Evolutionary conservation across 2,113 vertebrate genomes (phyloP).

Genomic region (Sylvicapra grimmia): DNA sequence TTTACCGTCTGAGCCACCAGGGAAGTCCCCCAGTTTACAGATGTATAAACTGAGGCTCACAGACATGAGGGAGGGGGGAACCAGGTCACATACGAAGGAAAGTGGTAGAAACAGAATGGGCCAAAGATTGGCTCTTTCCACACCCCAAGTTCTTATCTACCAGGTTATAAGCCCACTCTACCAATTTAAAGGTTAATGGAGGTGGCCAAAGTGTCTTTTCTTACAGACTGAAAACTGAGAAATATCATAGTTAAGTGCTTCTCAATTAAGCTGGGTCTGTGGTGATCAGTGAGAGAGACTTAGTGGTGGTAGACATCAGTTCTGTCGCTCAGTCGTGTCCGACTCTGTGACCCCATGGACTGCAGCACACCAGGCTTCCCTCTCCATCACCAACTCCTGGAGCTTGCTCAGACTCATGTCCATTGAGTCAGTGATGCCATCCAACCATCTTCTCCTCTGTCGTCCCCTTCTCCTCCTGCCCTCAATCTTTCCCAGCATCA

Average conservation of each 20-base stretch:
- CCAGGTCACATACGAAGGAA: neutral
- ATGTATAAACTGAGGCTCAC: neutral
- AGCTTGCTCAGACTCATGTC: too few species aligned
- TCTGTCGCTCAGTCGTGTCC: rapidly evolving
- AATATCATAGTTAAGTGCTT: neutral
- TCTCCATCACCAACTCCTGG: too few species aligned
- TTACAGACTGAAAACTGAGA: neutral
- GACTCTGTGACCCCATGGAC: too few species aligned
- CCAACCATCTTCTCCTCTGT: too few species aligned
- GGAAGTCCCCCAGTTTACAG: neutral
- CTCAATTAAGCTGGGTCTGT: neutral
- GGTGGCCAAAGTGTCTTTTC: neutral
- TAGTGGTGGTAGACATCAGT: too few species aligned
- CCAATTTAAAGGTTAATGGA: neutral
- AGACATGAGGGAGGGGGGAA: neutral
- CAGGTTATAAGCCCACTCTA: neutral
- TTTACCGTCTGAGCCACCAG: too few species aligned
- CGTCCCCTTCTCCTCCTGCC: too few species aligned
- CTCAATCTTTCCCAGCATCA: too few species aligned
- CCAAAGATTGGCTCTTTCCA: neutral
- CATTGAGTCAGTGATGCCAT: too few species aligned
- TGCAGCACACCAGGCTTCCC: too few species aligned
- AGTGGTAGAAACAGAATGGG: neutral
- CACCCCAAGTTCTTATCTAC: neutral
- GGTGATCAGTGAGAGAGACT: neutral